Conservation (phyloP, 2,888 invertebrate genomes). For the Cephus sareptanus region DNA sequence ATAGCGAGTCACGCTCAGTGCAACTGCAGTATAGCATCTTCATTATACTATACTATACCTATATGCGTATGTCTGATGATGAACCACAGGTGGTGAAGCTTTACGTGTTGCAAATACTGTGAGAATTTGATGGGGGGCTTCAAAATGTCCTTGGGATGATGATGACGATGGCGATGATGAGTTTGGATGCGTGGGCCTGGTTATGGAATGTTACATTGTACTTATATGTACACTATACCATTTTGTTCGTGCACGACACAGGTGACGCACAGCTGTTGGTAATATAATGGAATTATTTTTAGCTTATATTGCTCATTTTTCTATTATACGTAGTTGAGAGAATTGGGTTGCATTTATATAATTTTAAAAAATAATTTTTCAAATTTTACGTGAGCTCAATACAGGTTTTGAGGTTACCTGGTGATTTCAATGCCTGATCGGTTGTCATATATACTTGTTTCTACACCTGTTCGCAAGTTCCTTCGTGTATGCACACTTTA, state of each 20-base stretch:
- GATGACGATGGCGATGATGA: background rate
- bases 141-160: background rate
- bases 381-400: background rate
- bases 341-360: background rate
- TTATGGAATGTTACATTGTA: background rate
- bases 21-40: background rate
- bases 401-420: background rate
- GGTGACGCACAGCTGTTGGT: background rate
- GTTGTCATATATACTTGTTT: background rate
- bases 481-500: background rate
- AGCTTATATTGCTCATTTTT: background rate
- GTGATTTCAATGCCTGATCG: background rate
- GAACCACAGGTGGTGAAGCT: background rate
- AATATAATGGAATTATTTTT: background rate
- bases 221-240: background rate
- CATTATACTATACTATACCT: background rate
- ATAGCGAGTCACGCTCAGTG: background rate
- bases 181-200: background rate
- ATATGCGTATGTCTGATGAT: background rate
- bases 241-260: background rate
- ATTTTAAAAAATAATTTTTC: background rate
- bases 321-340: background rate
- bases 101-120: background rate
- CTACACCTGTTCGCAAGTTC: background rate
- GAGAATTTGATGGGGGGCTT: background rate